These are phyloP conservation scores for Porites lobata DNA, from an alignment of 92 coral and sea anemone species.

Conservation along the genomic window DNA sequence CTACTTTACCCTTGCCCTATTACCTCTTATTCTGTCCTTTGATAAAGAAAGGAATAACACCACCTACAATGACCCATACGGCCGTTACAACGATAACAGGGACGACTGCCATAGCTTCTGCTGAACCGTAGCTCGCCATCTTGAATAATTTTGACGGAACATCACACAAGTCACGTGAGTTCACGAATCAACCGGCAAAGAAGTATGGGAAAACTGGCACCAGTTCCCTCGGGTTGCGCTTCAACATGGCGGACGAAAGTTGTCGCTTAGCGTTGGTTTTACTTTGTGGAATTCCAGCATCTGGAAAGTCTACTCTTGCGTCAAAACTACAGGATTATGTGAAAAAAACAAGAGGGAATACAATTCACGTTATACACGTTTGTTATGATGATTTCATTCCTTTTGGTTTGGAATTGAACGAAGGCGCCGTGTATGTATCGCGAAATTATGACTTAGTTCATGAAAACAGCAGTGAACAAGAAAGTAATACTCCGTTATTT, in stretches of 20 bases:
- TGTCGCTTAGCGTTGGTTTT: constrained; percentile 40
- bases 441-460: neutral
- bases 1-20: neutral
- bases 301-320: constrained; percentile 87
- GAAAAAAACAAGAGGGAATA: constrained; percentile 18
- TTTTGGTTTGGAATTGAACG: constrained; percentile 62
- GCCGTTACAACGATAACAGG: constrained; percentile 89
- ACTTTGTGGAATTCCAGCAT: constrained; percentile 92
- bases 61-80: constrained; percentile 94
- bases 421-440: neutral
- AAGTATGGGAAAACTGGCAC: constrained; percentile 4
- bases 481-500: neutral
- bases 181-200: neutral
- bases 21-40: constrained; percentile 96
- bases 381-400: constrained; percentile 95
- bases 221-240: neutral
- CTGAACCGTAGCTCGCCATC: constrained; percentile 78
- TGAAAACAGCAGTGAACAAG: neutral
- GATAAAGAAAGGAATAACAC: constrained; percentile 86
- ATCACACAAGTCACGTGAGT: constrained; percentile 36
- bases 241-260: constrained; percentile 79
- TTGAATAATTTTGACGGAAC: constrained; percentile 28
- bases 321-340: constrained; percentile 58
- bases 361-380: constrained; percentile 75
- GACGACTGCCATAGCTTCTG: constrained; percentile 72